These are phyloP conservation scores for Agriopis aurantiaria DNA, from an alignment of 2,888 invertebrate species.

Conservation along the genomic window DNA sequence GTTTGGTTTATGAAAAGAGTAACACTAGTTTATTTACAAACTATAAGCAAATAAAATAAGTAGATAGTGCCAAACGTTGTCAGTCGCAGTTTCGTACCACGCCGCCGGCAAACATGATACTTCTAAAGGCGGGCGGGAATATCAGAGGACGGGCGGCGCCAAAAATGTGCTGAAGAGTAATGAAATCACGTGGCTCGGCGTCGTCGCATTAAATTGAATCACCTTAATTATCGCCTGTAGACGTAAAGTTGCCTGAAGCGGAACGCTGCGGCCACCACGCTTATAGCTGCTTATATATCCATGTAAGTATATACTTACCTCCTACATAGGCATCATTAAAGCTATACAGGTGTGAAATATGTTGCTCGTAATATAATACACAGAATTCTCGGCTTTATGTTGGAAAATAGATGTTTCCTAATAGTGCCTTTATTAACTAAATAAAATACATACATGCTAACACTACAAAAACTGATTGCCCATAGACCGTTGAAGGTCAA, in stretches of 20 bases:
- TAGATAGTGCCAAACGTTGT: conserved; percentile 25
- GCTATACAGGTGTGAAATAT: too few species aligned
- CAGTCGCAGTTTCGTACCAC: conserved; percentile 11
- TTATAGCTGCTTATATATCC: conserved; percentile 7
- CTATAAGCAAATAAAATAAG: conserved; percentile 19
- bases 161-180: conserved; percentile 73
- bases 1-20: background rate
- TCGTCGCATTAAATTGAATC: conserved; percentile 74
- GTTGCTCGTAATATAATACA: too few species aligned
- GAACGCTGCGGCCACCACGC: conserved; percentile 23
- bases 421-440: too few species aligned
- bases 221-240: conserved; percentile 70
- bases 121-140: conserved; percentile 15
- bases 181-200: conserved; percentile 75
- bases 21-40: conserved; percentile 8
- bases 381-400: background rate
- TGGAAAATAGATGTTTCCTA: background rate
- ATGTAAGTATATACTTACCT: background rate
- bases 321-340: too few species aligned
- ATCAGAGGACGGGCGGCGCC: conserved; percentile 35
- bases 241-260: conserved; percentile 41
- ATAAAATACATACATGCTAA: too few species aligned
- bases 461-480: too few species aligned
- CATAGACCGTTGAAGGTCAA: too few species aligned
- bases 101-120: conserved; percentile 31